phyloP scores from a whole-genome alignment of 1,140 invertebrate species.

The Drosophila pseudoananassae region DNA sequence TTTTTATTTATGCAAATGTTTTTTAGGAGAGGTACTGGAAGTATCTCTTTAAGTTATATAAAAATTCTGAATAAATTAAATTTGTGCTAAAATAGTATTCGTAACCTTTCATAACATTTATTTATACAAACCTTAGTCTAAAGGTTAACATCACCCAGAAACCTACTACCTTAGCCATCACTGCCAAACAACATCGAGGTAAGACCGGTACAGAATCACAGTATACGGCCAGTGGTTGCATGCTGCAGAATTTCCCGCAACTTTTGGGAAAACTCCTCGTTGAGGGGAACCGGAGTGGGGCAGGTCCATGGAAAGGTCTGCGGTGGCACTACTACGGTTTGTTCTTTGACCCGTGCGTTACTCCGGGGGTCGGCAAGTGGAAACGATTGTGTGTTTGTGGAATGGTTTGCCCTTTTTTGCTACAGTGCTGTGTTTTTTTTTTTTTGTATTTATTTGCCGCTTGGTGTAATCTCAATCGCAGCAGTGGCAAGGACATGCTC shows the following conservation, averaged over 20 bases:
- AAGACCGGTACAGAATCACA: slow-evolving; percentile 6
- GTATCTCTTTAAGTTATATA: too few relatives aligned
- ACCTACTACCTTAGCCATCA: neutral
- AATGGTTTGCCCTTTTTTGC: slow-evolving; percentile 28
- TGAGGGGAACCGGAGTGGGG: neutral
- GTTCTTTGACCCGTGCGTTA: slow-evolving; percentile 33
- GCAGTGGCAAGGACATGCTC: slow-evolving; percentile 38
- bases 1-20: too few relatives aligned
- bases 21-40: too few relatives aligned
- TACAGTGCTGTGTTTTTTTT: neutral
- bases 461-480: slow-evolving; percentile 65
- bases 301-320: slow-evolving; percentile 5
- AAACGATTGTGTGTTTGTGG: slow-evolving; percentile 58
- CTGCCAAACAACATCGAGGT: slow-evolving; percentile 4
- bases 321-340: slow-evolving; percentile 23
- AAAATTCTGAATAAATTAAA: too few relatives aligned
- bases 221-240: slow-evolving; percentile 30
- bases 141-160: neutral
- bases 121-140: neutral
- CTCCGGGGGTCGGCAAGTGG: slow-evolving; percentile 34
- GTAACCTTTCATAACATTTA: neutral
- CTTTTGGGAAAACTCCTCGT: slow-evolving; percentile 16
- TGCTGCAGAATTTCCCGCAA: slow-evolving; percentile 29
- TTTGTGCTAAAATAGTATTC: too few relatives aligned
- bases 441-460: slow-evolving; percentile 70